Evolutionary conservation across 2,888 invertebrate genomes (phyloP).

Genomic region (Notocelia uddmanniana): DNA sequence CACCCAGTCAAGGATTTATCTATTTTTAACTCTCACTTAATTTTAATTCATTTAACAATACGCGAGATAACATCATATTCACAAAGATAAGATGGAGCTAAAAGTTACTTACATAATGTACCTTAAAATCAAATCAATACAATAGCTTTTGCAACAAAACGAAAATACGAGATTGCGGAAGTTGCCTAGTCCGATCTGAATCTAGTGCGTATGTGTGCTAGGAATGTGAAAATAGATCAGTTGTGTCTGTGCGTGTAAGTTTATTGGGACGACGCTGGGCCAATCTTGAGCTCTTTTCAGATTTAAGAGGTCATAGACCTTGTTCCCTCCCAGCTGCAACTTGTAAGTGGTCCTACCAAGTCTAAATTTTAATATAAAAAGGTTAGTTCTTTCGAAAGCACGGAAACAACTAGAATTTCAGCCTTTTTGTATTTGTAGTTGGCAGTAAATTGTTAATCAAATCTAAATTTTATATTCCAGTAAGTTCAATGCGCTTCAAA

Average conservation of each 20-base stretch:
- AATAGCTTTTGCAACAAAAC: neutral
- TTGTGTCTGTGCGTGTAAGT: conserved; percentile 26
- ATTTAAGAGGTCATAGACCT: conserved; percentile 37
- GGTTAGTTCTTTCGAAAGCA: neutral
- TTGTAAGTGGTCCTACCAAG: neutral
- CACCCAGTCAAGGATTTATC: no score
- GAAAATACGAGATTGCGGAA: neutral
- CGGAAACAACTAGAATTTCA: neutral
- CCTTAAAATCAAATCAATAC: neutral
- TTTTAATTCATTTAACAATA: conserved; percentile 11
- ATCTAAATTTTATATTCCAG: no score
- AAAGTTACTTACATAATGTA: neutral
- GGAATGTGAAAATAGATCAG: conserved; percentile 37
- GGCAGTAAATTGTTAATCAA: neutral
- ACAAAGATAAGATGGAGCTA: neutral
- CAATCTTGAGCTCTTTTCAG: conserved; percentile 34
- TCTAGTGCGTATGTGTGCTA: conserved; percentile 27
- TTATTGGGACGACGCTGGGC: conserved; percentile 27
- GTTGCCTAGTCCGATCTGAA: conserved; percentile 9
- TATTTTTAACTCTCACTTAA: neutral
- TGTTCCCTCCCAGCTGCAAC: neutral
- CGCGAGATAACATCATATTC: neutral
- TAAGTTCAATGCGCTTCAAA: neutral
- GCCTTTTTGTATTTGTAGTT: no score
- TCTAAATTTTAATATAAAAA: neutral